Evolutionary conservation across 2,113 vertebrate genomes (phyloP).

Genomic region (Pygoscelis adeliae): DNA sequence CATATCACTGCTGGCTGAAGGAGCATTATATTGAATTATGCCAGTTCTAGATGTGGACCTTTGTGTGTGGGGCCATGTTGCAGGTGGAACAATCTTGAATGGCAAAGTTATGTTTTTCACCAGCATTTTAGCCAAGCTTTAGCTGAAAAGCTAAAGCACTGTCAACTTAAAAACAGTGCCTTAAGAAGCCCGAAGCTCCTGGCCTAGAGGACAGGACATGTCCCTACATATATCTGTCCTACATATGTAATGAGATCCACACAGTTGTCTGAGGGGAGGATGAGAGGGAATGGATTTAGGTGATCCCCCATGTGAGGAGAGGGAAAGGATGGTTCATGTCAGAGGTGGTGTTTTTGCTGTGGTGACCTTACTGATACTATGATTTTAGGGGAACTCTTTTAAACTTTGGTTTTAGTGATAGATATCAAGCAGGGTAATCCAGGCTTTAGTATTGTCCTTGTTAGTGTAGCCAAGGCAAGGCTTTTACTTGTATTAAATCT

Average conservation of each 20-base stretch:
- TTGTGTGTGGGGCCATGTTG: not conserved
- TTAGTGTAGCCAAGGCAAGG: not conserved
- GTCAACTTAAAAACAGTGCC: not conserved
- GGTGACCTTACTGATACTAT: not conserved
- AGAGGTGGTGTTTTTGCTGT: not conserved
- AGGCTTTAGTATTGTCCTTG: not conserved
- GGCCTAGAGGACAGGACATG: not conserved
- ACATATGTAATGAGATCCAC: not conserved
- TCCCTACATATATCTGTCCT: not conserved
- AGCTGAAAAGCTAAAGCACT: not conserved
- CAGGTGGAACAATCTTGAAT: constrained; percentile 1
- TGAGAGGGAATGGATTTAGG: not conserved
- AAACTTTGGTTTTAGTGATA: not conserved
- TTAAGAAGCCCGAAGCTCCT: not conserved
- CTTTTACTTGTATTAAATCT: not conserved
- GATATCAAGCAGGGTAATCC: not conserved
- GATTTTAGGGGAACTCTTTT: not conserved
- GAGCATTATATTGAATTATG: not conserved
- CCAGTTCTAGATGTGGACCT: not conserved
- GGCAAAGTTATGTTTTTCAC: not conserved
- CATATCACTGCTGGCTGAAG: not conserved
- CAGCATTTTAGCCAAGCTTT: not conserved
- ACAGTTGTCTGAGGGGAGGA: not conserved
- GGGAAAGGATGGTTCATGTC: not conserved
- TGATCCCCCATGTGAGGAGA: not conserved